phyloP scores from a whole-genome alignment of 1,140 invertebrate genomes.

The Brachionus angularis region DNA sequence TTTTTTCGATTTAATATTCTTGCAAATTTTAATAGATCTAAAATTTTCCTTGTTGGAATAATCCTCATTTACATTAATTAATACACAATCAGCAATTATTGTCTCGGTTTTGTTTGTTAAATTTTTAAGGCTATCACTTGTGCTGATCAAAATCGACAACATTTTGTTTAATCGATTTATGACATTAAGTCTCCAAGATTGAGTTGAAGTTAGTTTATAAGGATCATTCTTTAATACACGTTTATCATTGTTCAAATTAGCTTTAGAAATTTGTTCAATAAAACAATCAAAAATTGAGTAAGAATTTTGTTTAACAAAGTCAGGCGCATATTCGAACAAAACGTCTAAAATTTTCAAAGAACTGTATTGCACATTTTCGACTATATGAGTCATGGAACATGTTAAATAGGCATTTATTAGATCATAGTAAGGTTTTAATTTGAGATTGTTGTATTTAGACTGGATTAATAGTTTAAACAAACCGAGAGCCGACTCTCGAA shows the following conservation, averaged over 20 bases:
- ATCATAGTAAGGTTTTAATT: conserved; percentile 65
- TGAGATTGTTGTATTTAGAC: conserved; percentile 57
- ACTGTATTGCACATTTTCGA: conserved; percentile 72
- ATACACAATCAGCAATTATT: background rate
- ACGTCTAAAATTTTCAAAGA: conserved; percentile 69
- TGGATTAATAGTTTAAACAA: conserved; percentile 65
- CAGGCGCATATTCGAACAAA: conserved; percentile 63
- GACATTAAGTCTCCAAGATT: conserved; percentile 50
- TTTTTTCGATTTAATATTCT: conserved; percentile 10
- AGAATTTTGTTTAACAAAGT: conserved; percentile 64
- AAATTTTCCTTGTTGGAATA: background rate
- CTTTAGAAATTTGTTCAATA: conserved; percentile 67
- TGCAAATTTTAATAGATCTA: background rate
- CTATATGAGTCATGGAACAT: conserved; percentile 80
- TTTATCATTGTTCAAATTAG: conserved; percentile 45
- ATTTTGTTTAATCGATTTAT: conserved; percentile 49
- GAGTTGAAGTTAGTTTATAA: conserved; percentile 48
- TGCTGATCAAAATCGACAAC: conserved; percentile 44
- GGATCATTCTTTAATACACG: conserved; percentile 49
- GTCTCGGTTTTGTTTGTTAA: no score
- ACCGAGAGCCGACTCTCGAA: conserved; percentile 67
- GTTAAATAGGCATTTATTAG: conserved; percentile 71
- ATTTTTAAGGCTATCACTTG: background rate
- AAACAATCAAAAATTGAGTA: conserved; percentile 71
- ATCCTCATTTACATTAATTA: no score